These are phyloP conservation scores for Platynereis dumerilii DNA, from an alignment of 2,888 invertebrate species.

Conservation along the genomic window DNA sequence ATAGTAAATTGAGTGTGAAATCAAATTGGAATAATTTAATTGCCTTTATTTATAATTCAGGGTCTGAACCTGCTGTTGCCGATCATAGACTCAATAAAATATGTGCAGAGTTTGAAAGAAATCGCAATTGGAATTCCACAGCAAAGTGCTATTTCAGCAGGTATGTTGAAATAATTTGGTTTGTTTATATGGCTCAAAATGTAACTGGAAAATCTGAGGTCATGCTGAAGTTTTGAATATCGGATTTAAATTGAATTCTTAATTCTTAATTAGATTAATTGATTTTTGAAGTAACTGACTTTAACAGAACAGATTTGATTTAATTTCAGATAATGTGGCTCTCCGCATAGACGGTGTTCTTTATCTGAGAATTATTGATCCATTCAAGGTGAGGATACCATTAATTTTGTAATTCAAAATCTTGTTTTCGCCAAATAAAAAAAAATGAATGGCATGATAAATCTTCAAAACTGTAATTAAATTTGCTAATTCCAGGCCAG, in stretches of 20 bases:
- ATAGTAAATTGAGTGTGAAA: background rate
- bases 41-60: conserved; percentile 49
- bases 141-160: conserved; percentile 94
- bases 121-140: conserved; percentile 99
- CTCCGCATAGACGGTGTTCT: conserved; percentile 96
- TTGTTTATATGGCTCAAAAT: too few relatives aligned
- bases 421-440: too few relatives aligned
- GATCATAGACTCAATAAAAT: conserved; percentile 88
- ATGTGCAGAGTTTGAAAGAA: conserved; percentile 98
- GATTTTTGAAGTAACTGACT: too few relatives aligned
- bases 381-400: conserved; percentile 72
- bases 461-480: too few relatives aligned
- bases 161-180: conserved; percentile 52
- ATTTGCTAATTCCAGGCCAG: conserved; percentile 73
- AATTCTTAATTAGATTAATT: too few relatives aligned
- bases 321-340: conserved; percentile 85
- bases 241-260: too few relatives aligned
- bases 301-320: background rate
- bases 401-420: background rate
- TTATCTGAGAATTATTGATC: conserved; percentile 90
- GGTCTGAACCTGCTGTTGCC: conserved; percentile 93
- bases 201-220: too few relatives aligned
- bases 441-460: too few relatives aligned
- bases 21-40: background rate
- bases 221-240: too few relatives aligned